phyloP scores from a whole-genome alignment of 2,888 invertebrate genomes.

The Apamea crenata region DNA sequence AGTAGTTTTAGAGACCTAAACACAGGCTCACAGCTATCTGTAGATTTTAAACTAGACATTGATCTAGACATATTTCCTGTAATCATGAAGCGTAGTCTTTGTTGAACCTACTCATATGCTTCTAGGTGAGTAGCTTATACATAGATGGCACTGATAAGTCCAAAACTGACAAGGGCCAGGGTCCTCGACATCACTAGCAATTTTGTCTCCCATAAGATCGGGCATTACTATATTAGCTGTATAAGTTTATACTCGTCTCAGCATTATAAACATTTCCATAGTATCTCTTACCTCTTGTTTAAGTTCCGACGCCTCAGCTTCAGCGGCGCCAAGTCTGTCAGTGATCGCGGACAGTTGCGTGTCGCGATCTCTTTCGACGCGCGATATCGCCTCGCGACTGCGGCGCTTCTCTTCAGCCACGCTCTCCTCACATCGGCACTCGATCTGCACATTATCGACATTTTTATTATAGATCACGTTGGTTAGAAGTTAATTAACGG shows the following conservation, averaged over 20 bases:
- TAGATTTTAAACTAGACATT: too few species aligned
- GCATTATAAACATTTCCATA: background rate
- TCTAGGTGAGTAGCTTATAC: background rate
- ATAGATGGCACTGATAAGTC: background rate
- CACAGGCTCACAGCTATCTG: too few species aligned
- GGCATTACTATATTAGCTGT: background rate
- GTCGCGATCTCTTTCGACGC: slow-evolving; percentile 95
- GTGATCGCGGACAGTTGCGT: slow-evolving; percentile 84
- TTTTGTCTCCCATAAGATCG: background rate
- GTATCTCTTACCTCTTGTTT: slow-evolving; percentile 85
- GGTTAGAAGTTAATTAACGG: slow-evolving; percentile 15
- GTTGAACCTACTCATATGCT: background rate
- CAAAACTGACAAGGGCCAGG: background rate
- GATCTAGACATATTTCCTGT: too few species aligned
- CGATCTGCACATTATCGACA: slow-evolving; percentile 89
- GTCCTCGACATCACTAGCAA: background rate
- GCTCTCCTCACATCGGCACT: slow-evolving; percentile 93
- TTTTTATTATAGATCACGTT: slow-evolving; percentile 29
- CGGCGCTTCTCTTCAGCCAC: slow-evolving; percentile 95
- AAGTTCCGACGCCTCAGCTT: slow-evolving; percentile 88
- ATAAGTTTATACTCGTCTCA: background rate
- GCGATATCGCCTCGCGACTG: slow-evolving; percentile 94
- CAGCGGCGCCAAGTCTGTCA: slow-evolving; percentile 86
- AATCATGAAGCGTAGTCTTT: background rate
- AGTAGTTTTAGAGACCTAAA: too few species aligned